phyloP scores from a whole-genome alignment of 2,888 invertebrate genomes.

The Xestia sexstrigata region DNA sequence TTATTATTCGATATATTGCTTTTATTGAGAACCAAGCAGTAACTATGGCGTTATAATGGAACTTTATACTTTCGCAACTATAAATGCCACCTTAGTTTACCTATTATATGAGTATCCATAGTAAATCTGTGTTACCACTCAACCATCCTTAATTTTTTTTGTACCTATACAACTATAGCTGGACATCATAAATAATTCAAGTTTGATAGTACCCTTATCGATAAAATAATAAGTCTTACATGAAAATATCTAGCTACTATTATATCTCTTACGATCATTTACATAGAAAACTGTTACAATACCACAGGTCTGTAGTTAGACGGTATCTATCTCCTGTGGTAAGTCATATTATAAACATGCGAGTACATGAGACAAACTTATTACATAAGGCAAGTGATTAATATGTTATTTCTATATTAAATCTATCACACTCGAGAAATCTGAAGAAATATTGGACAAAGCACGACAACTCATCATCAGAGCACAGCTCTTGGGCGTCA shows the following conservation, averaged over 20 bases:
- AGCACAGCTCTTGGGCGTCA: constrained; percentile 74
- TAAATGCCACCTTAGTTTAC: constrained; percentile 65
- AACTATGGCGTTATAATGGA: constrained; percentile 54
- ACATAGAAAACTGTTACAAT: constrained; percentile 72
- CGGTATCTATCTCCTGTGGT: constrained; percentile 57
- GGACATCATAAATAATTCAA: constrained; percentile 74
- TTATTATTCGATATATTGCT: constrained; percentile 59
- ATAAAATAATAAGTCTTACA: constrained; percentile 74
- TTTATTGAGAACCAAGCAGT: constrained; percentile 58
- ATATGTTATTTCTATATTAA: constrained; percentile 62
- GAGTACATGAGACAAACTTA: constrained; percentile 81
- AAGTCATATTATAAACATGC: constrained; percentile 78
- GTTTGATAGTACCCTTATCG: constrained; percentile 73
- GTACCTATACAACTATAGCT: constrained; percentile 72
- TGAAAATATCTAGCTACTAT: constrained; percentile 73
- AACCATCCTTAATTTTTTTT: constrained; percentile 66
- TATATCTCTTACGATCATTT: constrained; percentile 67
- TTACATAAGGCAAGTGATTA: constrained; percentile 83
- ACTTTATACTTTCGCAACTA: constrained; percentile 56
- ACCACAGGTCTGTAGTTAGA: constrained; percentile 58
- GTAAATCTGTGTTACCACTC: constrained; percentile 68
- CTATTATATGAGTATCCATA: constrained; percentile 70
- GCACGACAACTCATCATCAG: constrained; percentile 62
- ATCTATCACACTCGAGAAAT: constrained; percentile 72
- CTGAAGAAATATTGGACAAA: constrained; percentile 70